Conservation (phyloP, 2,797 vertebrate genomes). For the Sebastes iracundus region DNA sequence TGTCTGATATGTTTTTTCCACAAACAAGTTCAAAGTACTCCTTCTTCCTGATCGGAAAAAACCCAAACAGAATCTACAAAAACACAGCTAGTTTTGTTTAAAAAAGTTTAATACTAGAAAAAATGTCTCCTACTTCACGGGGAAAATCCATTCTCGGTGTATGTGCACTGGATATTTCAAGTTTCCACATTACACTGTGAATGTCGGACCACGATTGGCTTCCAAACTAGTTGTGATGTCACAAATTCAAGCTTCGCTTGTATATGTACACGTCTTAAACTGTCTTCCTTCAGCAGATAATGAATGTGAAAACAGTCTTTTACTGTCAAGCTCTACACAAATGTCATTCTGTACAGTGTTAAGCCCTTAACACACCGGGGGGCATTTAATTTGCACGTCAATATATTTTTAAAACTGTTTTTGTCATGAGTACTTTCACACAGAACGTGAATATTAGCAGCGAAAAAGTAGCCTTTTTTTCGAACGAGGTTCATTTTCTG, state of each 20-base stretch:
- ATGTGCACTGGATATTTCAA: background rate
- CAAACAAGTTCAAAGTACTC: background rate
- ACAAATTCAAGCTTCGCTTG: background rate
- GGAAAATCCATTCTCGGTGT: background rate
- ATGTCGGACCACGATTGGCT: background rate
- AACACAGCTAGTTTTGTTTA: background rate
- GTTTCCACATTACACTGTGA: background rate
- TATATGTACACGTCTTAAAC: background rate
- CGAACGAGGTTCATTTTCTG: fast-evolving
- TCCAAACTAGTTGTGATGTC: background rate
- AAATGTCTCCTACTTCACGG: too few relatives aligned
- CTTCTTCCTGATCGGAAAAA: background rate
- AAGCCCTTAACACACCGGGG: too few relatives aligned
- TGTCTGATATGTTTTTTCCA: background rate
- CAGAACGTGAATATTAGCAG: too few relatives aligned
- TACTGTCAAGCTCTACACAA: fast-evolving
- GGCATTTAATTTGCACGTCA: fast-evolving
- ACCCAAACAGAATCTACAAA: background rate
- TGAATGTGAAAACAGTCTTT: background rate
- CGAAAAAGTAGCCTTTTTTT: fast-evolving
- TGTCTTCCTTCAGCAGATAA: background rate
- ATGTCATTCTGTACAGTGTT: too few relatives aligned
- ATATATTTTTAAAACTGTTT: too few relatives aligned
- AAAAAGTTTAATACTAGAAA: background rate
- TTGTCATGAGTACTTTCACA: too few relatives aligned